Percentiles rank a stretch among this genome's conserved stretches.
Conservation (phyloP, 2,888 invertebrate genomes). For the Cylloceria caligata region DNA sequence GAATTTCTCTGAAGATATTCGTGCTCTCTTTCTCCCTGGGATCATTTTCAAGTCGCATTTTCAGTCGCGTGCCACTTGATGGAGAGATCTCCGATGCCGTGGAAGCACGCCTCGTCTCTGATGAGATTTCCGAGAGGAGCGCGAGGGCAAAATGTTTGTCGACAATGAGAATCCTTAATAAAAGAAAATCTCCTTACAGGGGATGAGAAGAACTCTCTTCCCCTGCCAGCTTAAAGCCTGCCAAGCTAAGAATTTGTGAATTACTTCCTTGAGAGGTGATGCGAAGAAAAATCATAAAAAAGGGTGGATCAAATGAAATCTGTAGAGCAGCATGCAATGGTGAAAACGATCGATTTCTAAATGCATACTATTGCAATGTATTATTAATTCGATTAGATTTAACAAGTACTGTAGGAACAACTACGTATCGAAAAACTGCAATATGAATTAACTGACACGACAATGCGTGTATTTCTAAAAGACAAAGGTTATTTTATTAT, state of each 20-base stretch:
- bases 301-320: background rate
- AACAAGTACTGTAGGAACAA: background rate
- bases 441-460: background rate
- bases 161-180: conserved; percentile 66
- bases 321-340: conserved; percentile 26
- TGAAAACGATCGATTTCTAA: conserved; percentile 26
- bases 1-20: conserved; percentile 51
- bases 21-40: conserved; percentile 18
- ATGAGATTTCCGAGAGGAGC: conserved; percentile 54
- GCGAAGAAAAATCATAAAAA: conserved; percentile 22
- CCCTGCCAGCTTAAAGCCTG: conserved; percentile 38
- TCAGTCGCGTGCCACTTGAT: conserved; percentile 45
- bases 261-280: conserved; percentile 43
- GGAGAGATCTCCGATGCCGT: conserved; percentile 28
- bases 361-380: background rate
- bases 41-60: conserved; percentile 55
- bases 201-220: conserved; percentile 44
- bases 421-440: no score
- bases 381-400: background rate
- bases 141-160: conserved; percentile 60
- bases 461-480: background rate
- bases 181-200: conserved; percentile 57
- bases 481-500: no score
- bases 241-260: conserved; percentile 59
- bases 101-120: conserved; percentile 38